Evolutionary conservation across 2,888 invertebrate species (phyloP).

Genomic region (Cinara cedri): DNA sequence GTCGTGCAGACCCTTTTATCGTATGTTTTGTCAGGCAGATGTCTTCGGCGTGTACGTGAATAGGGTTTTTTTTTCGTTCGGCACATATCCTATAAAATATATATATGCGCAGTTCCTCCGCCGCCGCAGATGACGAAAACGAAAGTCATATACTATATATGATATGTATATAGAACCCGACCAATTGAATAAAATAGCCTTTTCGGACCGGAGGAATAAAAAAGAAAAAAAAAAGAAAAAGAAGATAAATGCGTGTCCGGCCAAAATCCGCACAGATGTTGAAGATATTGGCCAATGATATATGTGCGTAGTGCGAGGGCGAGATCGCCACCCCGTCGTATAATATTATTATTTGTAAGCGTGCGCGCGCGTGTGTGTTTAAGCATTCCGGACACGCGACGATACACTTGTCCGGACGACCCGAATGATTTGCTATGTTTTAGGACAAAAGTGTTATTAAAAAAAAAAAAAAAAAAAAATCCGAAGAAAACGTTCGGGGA

Average conservation of each 20-base stretch:
- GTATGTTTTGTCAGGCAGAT: slow-evolving; percentile 56
- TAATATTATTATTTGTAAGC: not conserved
- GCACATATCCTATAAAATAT: no score
- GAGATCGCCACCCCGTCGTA: slow-evolving; percentile 12
- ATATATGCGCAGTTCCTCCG: not conserved
- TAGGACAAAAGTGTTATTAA: no score
- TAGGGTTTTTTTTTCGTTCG: slow-evolving; percentile 22
- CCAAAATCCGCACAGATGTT: slow-evolving; percentile 38
- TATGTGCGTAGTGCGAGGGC: slow-evolving; percentile 9
- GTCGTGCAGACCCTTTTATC: slow-evolving; percentile 53
- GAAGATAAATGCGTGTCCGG: slow-evolving; percentile 51
- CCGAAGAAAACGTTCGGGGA: no score
- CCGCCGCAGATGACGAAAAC: not conserved
- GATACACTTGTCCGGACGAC: not conserved
- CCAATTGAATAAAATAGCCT: slow-evolving; percentile 52
- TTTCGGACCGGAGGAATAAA: slow-evolving; percentile 14
- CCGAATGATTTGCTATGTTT: slow-evolving; percentile 43
- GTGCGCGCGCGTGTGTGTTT: slow-evolving; percentile 4
- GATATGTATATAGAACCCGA: not conserved
- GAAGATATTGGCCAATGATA: slow-evolving; percentile 46
- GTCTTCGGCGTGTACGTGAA: slow-evolving; percentile 47
- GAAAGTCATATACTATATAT: slow-evolving; percentile 35
- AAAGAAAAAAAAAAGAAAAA: not conserved
- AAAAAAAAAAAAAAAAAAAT: no score
- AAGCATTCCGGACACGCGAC: slow-evolving; percentile 41